Percentiles rank a stretch among this genome's conserved stretches.
Evolutionary conservation across 2,113 vertebrate genomes (phyloP).

Genomic region (Thunnus thynnus): DNA sequence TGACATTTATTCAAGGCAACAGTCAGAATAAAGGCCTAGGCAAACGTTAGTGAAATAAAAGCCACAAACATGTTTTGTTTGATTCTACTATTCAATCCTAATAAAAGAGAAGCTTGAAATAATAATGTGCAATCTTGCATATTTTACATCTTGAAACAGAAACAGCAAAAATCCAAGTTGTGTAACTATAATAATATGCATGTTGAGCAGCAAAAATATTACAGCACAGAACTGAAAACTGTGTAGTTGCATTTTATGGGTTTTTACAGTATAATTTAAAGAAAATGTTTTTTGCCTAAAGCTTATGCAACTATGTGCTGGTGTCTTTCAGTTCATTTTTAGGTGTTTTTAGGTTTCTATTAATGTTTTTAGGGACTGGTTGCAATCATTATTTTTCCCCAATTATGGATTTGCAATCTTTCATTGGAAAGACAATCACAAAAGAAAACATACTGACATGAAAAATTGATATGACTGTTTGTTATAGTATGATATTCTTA

Average conservation of each 20-base stretch:
- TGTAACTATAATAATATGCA: not conserved
- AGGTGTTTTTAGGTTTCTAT: not conserved
- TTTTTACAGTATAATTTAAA: not conserved
- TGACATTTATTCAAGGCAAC: not conserved
- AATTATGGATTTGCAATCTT: not conserved
- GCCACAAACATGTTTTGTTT: not conserved
- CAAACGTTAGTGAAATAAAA: constrained; percentile 15
- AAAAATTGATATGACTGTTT: not conserved
- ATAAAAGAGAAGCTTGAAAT: constrained; percentile 24
- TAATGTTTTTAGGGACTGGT: not conserved
- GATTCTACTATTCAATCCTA: constrained; percentile 25
- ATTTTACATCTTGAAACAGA: not conserved
- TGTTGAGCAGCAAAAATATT: constrained; percentile 7
- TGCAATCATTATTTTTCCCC: not conserved
- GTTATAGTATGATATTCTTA: not conserved
- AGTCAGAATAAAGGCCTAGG: constrained; percentile 1
- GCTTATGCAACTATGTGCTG: not conserved
- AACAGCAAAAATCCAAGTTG: no score
- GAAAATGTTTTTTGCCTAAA: not conserved
- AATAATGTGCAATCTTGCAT: not conserved
- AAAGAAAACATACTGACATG: not conserved
- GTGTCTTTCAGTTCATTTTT: not conserved
- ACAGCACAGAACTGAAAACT: not conserved
- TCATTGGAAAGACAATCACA: no score
- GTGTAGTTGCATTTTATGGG: not conserved